phyloP scores from a whole-genome alignment of 2,888 invertebrate species.

The Trilocha varians region DNA sequence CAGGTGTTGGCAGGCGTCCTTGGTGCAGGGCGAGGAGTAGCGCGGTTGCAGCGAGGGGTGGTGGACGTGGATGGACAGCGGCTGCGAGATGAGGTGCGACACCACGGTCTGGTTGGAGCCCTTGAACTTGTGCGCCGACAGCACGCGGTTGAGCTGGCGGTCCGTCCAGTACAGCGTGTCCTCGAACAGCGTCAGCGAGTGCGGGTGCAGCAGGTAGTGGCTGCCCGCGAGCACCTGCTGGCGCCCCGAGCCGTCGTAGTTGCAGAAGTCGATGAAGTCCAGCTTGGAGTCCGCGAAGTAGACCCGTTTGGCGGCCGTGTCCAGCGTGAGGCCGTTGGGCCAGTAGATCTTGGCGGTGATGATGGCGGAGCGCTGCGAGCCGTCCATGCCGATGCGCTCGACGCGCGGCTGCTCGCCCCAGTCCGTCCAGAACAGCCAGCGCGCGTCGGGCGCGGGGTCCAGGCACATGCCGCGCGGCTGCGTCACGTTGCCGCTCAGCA shows the following conservation, averaged over 20 bases:
- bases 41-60: constrained; percentile 94
- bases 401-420: constrained; percentile 98
- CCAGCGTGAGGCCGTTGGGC: constrained; percentile 98
- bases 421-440: constrained; percentile 98
- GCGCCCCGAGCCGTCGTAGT: constrained; percentile 94
- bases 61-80: constrained; percentile 94
- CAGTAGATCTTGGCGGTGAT: constrained; percentile 97
- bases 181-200: constrained; percentile 95
- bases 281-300: constrained; percentile 98
- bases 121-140: constrained; percentile 92
- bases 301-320: constrained; percentile 91
- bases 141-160: constrained; percentile 89
- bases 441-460: constrained; percentile 90
- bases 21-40: constrained; percentile 82
- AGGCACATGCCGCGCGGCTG: constrained; percentile 97
- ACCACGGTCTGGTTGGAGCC: constrained; percentile 95
- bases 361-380: constrained; percentile 86
- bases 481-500: constrained; percentile 94
- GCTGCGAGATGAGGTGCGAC: constrained; percentile 94
- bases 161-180: constrained; percentile 98
- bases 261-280: constrained; percentile 98
- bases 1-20: constrained; percentile 84
- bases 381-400: constrained; percentile 97
- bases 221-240: constrained; percentile 90
- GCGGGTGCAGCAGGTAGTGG: constrained; percentile 95